phyloP scores from a whole-genome alignment of 23 tunicate species.

The Ciona savignyi region DNA sequence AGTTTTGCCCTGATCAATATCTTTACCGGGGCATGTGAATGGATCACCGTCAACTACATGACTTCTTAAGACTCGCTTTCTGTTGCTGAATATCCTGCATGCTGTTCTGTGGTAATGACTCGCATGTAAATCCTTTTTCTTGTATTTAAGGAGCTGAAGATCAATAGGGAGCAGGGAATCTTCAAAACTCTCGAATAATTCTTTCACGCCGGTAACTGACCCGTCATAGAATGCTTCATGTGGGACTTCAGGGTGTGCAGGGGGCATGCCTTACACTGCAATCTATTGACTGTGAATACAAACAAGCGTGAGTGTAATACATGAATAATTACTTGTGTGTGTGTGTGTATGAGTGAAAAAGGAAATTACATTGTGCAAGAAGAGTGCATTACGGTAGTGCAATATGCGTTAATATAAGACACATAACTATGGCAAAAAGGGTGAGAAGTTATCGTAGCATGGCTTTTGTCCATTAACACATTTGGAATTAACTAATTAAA shows the following conservation, averaged over 20 bases:
- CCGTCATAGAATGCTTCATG: neutral
- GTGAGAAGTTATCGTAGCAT: too few species aligned
- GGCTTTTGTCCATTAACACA: too few species aligned
- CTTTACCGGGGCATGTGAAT: neutral
- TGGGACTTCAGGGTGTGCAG: neutral
- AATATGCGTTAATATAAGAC: too few species aligned
- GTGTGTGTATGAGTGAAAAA: neutral
- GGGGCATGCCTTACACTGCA: neutral
- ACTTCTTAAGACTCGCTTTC: conserved; percentile 1
- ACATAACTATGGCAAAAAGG: too few species aligned
- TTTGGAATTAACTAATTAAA: too few species aligned
- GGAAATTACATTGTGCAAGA: neutral
- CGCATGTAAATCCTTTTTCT: conserved; percentile 31
- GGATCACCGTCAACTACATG: conserved; percentile 13
- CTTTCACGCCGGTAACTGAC: conserved; percentile 17
- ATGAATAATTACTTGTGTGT: neutral
- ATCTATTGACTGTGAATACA: neutral
- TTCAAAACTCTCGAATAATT: conserved; percentile 39
- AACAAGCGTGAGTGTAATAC: neutral
- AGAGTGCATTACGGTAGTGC: too few species aligned
- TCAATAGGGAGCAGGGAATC: conserved; percentile 37
- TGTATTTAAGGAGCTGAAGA: conserved; percentile 22
- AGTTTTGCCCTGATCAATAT: neutral
- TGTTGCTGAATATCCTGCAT: conserved; percentile 30
- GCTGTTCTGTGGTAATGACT: conserved; percentile 49